Conservation (phyloP, 37 sponge, comb jelly and placozoan genomes). For the Diacarnus erythraeanus region DNA sequence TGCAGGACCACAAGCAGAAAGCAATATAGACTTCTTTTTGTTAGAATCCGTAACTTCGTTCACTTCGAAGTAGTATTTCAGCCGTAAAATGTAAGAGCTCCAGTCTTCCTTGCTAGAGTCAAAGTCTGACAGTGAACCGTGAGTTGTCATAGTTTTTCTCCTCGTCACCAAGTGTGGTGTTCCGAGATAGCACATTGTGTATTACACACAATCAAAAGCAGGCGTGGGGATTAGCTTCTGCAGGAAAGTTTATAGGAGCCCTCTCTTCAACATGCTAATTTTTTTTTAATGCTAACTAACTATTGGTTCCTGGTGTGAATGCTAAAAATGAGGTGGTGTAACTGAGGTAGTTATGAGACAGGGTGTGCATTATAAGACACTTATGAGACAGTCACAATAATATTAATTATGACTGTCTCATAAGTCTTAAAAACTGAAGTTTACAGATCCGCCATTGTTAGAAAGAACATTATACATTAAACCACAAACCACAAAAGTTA, state of each 20-base stretch:
- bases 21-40: constrained; percentile 34
- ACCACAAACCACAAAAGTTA: background rate
- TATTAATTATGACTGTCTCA: too few relatives aligned
- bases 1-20: constrained; percentile 23
- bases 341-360: constrained; percentile 7
- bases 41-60: background rate
- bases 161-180: background rate
- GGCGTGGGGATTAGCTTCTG: background rate
- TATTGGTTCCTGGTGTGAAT: background rate
- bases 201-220: background rate
- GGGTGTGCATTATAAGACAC: background rate
- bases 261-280: background rate
- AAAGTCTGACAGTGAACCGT: background rate
- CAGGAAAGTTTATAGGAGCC: background rate
- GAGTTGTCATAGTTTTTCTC: background rate
- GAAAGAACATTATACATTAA: background rate
- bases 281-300: background rate
- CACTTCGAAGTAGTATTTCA: background rate
- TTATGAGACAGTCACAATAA: constrained; percentile 1
- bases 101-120: background rate
- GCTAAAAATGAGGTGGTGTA: background rate
- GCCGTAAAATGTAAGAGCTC: background rate
- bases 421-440: background rate
- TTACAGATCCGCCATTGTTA: background rate
- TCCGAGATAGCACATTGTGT: too few relatives aligned